Evolutionary conservation across 1,140 invertebrate species (phyloP).

Genomic region (Eriosoma lanigerum): DNA sequence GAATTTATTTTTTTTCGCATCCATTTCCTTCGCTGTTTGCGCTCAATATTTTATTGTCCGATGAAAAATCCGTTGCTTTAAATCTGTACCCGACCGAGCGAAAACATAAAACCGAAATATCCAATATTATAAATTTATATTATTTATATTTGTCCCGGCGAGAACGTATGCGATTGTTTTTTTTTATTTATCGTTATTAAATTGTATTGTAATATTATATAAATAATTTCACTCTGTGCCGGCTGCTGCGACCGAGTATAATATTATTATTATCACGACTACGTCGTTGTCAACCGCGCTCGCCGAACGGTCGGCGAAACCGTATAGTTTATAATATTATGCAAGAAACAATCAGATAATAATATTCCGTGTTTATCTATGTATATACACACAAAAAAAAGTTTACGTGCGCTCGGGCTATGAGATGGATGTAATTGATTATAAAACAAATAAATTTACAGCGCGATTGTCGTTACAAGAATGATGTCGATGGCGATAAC

Average conservation of each 20-base stretch:
- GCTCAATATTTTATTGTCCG: too few relatives aligned
- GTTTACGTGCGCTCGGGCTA: neutral
- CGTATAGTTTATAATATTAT: neutral
- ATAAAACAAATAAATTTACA: too few relatives aligned
- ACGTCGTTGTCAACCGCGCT: neutral
- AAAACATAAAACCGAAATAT: too few relatives aligned
- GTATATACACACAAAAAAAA: too few relatives aligned
- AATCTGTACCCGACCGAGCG: too few relatives aligned
- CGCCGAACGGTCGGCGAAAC: neutral
- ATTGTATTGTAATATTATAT: too few relatives aligned
- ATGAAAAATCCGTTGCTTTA: neutral
- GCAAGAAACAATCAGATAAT: constrained; percentile 33
- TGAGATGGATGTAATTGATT: too few relatives aligned
- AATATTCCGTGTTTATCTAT: constrained; percentile 2
- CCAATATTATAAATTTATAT: too few relatives aligned
- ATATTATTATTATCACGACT: neutral
- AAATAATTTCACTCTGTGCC: neutral
- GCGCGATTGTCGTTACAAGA: too few relatives aligned
- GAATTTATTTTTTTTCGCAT: neutral
- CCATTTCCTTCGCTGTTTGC: neutral
- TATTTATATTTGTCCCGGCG: too few relatives aligned
- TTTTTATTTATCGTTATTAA: neutral
- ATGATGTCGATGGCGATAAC: too few relatives aligned
- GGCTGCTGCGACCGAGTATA: constrained; percentile 1
- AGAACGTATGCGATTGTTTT: neutral